Base-by-base conservation (phyloP, 37 sponge, comb jelly and placozoan species). In the Spongilla lacustris region DNA sequence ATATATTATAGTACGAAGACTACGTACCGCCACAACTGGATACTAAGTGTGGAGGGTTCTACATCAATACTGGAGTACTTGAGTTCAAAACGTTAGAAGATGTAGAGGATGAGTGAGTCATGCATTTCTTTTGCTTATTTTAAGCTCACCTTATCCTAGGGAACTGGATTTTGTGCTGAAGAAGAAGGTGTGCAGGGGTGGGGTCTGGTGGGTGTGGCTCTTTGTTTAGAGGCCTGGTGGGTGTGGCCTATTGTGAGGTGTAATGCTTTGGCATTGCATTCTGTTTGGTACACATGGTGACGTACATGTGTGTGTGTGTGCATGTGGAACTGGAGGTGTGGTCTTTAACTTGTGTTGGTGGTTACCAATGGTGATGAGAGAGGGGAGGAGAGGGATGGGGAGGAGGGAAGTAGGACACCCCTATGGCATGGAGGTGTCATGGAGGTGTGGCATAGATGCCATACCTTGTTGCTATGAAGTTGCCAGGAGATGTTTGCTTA, bases 41-140 rank as follows among this genome's bases (percentile, higher is more conserved):
- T 66, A 96, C 96, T 2, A 79, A 76, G 50, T 83, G 83, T 78
- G 96, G 96, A 83, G 96, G 96, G 2, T 96, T 96, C 75, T 96
- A 96, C 73, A 75, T 96, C 85, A 96, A 96, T 80, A 86, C 83
- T 50, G 96, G 96, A 28, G 88, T 89, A n/a, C 73, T 96, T 27
- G 85, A 91, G 68, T 96, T 91, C 75, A 93, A 88, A 76, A 29
- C 70, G 66, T 66, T 83, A 30, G 74, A 75, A 27, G 91, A 88
- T 41, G 87, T 67, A 0, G 84, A 83, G 21, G 37, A 38, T 13
- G 84, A 89, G 91, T 94, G 77, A 85, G 89, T 74, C 23, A 35
- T 38, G 24, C 6, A 10, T 81, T 19, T 24, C 50, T 48, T 46
- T 48, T 8, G 5, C 4, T n/a, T 27, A 58, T 6, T 49, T 6